phyloP scores from a whole-genome alignment of 1,140 invertebrate species.

The Chrysomallon squamiferum region DNA sequence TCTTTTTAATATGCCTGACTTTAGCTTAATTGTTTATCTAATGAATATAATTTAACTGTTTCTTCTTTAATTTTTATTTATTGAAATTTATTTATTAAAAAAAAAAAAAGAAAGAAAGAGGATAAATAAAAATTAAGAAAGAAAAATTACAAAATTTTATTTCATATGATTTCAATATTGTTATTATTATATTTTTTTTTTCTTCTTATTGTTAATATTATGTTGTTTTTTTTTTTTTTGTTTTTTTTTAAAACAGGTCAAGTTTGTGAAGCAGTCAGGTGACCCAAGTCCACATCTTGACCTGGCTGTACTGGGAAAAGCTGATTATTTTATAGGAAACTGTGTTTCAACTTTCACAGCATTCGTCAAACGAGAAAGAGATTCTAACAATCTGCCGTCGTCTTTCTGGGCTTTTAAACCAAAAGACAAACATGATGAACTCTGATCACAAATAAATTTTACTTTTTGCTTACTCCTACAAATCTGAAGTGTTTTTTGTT shows the following conservation, averaged over 20 bases:
- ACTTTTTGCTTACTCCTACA: not conserved
- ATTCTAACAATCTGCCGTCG: constrained; percentile 79
- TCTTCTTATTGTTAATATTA: too few relatives aligned
- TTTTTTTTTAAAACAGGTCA: constrained; percentile 66
- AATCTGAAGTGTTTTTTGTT: not conserved
- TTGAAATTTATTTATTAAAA: too few relatives aligned
- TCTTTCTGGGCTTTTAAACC: constrained; percentile 79
- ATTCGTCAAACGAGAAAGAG: constrained; percentile 90
- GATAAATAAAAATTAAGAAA: too few relatives aligned
- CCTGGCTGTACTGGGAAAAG: constrained; percentile 84
- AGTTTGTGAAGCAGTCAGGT: constrained; percentile 70
- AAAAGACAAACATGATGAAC: constrained; percentile 31
- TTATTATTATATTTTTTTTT: too few relatives aligned
- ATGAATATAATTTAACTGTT: too few relatives aligned
- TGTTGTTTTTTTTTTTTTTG: too few relatives aligned
- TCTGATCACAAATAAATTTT: constrained; percentile 34
- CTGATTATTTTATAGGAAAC: constrained; percentile 96
- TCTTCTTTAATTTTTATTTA: too few relatives aligned
- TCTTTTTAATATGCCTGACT: too few relatives aligned
- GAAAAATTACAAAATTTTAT: too few relatives aligned
- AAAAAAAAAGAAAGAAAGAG: too few relatives aligned
- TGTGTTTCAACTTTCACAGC: constrained; percentile 95
- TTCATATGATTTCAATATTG: too few relatives aligned
- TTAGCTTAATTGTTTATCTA: too few relatives aligned
- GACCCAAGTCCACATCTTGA: constrained; percentile 83